These are phyloP conservation scores for Darevskia nairensis DNA, from an alignment of 2,797 vertebrate species.

Conservation along the genomic window DNA sequence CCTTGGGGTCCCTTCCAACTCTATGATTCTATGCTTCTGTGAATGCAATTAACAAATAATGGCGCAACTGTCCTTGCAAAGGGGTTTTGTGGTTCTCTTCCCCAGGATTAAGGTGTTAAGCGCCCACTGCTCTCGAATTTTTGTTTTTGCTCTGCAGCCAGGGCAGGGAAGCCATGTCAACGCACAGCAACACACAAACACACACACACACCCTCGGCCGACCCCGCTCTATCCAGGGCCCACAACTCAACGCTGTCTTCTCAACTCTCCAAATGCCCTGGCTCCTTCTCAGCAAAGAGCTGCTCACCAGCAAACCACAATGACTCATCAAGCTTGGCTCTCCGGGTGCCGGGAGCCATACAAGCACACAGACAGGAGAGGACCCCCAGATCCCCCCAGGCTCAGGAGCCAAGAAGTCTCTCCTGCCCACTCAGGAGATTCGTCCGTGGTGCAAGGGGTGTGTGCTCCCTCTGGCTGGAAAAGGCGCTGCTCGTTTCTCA, in stretches of 20 bases:
- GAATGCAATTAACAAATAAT: too few species aligned
- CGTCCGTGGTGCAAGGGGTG: neutral
- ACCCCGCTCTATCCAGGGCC: neutral
- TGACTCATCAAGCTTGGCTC: conserved; percentile 5
- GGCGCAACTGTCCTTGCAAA: neutral
- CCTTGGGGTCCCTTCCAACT: too few species aligned
- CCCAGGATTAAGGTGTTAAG: neutral
- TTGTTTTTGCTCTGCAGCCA: neutral
- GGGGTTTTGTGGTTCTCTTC: neutral
- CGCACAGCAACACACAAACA: neutral
- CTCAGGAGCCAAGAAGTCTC: neutral
- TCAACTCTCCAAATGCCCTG: conserved; percentile 2
- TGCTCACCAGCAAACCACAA: neutral
- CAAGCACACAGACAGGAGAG: neutral
- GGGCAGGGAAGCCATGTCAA: neutral
- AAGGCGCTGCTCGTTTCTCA: neutral
- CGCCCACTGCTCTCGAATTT: neutral
- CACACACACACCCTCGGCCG: too few species aligned
- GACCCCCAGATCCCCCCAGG: neutral
- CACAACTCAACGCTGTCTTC: neutral
- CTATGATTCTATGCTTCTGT: too few species aligned
- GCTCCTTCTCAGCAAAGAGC: conserved; percentile 2
- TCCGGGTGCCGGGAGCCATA: neutral
- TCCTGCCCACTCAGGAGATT: neutral
- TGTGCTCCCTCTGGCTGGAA: neutral